These are phyloP conservation scores for Pissodes strobi DNA, from an alignment of 1,140 invertebrate species.

Conservation along the genomic window DNA sequence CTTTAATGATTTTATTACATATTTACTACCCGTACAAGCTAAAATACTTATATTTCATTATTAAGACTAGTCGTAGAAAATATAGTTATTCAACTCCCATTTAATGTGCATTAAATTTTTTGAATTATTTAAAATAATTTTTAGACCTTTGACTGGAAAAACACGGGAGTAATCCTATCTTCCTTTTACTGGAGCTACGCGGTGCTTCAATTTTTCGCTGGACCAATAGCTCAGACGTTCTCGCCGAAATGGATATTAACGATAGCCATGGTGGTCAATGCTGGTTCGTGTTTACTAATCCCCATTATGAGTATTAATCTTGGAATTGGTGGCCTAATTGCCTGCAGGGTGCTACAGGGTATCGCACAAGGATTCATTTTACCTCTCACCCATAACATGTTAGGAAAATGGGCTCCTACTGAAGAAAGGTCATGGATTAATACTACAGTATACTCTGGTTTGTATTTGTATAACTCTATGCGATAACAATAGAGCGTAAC, in stretches of 20 bases:
- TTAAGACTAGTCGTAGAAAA: neutral
- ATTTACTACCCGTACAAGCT: no score
- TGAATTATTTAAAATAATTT: neutral
- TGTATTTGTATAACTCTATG: no score
- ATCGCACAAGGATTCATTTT: conserved; percentile 42
- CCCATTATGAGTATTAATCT: conserved; percentile 29
- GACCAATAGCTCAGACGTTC: conserved; percentile 66
- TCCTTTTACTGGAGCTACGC: conserved; percentile 71
- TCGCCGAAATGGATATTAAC: conserved; percentile 67
- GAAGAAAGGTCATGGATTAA: conserved; percentile 40
- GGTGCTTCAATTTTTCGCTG: conserved; percentile 66
- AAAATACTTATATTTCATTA: no score
- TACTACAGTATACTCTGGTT: conserved; percentile 40
- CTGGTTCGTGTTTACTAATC: conserved; percentile 57
- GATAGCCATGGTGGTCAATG: conserved; percentile 59
- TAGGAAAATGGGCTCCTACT: conserved; percentile 42
- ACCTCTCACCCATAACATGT: conserved; percentile 38
- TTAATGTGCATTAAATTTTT: neutral
- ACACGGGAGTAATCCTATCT: conserved; percentile 62
- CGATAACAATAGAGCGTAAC: no score
- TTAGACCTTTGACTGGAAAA: conserved; percentile 55
- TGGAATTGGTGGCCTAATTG: conserved; percentile 38
- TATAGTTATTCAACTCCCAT: neutral
- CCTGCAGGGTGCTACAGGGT: conserved; percentile 41
- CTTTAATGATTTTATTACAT: no score